These are phyloP conservation scores for Drosophila tsacasi DNA, from an alignment of 1,140 invertebrate genomes.

Conservation along the genomic window DNA sequence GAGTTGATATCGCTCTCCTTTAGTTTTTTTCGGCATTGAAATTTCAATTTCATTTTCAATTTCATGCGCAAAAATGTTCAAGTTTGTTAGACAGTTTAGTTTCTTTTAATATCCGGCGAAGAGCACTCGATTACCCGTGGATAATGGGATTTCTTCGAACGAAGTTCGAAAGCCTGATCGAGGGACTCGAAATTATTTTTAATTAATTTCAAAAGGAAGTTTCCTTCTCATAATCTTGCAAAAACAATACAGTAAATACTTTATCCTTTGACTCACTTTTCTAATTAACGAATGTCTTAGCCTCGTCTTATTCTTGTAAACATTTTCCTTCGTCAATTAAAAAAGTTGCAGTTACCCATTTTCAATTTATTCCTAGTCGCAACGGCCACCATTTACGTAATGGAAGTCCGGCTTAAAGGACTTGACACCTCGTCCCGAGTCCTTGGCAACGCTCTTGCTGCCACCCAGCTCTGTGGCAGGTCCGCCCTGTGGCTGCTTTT, in stretches of 20 bases:
- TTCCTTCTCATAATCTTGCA: too few relatives aligned
- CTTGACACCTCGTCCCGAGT: slow-evolving; percentile 40
- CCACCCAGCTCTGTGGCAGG: slow-evolving; percentile 10
- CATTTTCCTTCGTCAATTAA: slow-evolving; percentile 19
- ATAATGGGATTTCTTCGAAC: not conserved
- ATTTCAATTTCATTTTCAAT: slow-evolving; percentile 43
- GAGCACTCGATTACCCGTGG: not conserved
- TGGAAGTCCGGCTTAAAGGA: slow-evolving; percentile 34
- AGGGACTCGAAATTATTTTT: not conserved
- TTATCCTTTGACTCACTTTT: not conserved
- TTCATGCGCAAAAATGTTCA: slow-evolving; percentile 13
- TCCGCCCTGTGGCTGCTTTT: slow-evolving; percentile 49
- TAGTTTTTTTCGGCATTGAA: slow-evolving; percentile 9
- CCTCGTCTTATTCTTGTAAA: slow-evolving; percentile 7
- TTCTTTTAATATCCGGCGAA: not conserved
- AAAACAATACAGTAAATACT: not conserved
- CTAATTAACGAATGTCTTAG: not conserved
- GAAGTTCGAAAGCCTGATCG: not conserved
- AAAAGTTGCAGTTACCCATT: slow-evolving; percentile 8
- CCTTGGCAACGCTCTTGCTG: slow-evolving; percentile 10
- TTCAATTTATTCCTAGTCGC: slow-evolving; percentile 19
- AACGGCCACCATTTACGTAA: slow-evolving; percentile 25
- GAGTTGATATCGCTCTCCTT: slow-evolving; percentile 9
- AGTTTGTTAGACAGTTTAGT: slow-evolving; percentile 13
- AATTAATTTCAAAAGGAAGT: not conserved